Evolutionary conservation across 2,797 vertebrate genomes (phyloP), one percentile per base, ranked within the genome.

Genomic region (Labroides dimidiatus): DNA sequence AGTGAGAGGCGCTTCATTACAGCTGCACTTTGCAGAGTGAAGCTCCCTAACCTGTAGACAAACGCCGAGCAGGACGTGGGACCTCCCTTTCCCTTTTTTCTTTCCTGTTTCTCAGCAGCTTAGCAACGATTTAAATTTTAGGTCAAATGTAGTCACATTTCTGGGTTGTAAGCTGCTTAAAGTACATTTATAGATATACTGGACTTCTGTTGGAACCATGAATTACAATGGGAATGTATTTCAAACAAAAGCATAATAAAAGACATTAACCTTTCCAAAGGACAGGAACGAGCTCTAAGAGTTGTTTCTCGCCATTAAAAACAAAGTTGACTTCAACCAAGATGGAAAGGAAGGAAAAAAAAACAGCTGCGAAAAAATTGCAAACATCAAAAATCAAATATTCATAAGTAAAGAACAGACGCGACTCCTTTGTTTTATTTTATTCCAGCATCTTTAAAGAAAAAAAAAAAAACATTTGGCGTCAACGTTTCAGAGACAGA

Each of bases 1-100:
- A 90, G 93, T 88, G 89, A 93, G 87, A 78, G 74, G 56, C 84
- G 88, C 88, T 90, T 91, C 86, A 92, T 93, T 91, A 87, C 76
- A 47, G 57, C 78, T 81, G 74, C 78, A 76, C 84, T 85, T 80
- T 89, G 76, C 87, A 88, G 80, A 86, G 77, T 75, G 55, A 67
- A 72, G 75, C 44, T 77, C 82, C 81, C 81, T 51, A 65, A 81
- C 83, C 86, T 80, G 84, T 76, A 84, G 75, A 82, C 56, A 72
- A 83, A 72, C n/a, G 27, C 41, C 47, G 64, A 76, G 45, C 60
- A 72, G 54, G 54, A 80, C 64, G 61, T 75, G 74, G 56, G 66
- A 64, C 68, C 75, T 82, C 60, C 51, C 54, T 42, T 63, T 55
- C 53, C 53, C 56, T 36, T 24, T 37, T 54, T 55, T 65, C 60